Evolutionary conservation across 2,113 vertebrate species (phyloP).

Genomic region (Oxyruncus cristatus): DNA sequence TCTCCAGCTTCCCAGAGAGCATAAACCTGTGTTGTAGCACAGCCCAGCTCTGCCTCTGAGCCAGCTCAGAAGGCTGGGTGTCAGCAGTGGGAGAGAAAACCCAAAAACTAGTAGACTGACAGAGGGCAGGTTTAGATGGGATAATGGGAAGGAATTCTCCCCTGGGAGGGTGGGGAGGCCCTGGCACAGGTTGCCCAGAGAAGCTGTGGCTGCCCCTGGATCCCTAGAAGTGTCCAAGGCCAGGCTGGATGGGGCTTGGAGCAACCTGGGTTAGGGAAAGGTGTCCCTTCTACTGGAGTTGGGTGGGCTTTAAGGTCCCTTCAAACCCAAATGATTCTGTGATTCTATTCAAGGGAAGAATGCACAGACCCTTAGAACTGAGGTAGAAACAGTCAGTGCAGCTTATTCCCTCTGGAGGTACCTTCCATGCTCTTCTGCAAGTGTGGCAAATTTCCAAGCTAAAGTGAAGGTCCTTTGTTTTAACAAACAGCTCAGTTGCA

Average conservation of each 20-base stretch:
- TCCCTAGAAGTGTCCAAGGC: neutral
- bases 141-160: neutral
- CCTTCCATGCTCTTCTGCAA: neutral
- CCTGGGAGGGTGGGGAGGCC: neutral
- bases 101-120: neutral
- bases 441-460: neutral
- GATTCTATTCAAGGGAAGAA: neutral
- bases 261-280: neutral
- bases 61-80: neutral
- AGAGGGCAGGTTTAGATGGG: neutral
- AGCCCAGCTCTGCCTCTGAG: neutral
- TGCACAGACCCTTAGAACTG: neutral
- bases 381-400: rapidly evolving
- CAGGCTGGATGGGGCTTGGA: neutral
- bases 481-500: neutral
- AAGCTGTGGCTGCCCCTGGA: neutral
- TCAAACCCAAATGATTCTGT: neutral
- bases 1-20: neutral
- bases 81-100: neutral
- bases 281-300: neutral
- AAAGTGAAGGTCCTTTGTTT: neutral
- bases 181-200: neutral
- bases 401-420: neutral
- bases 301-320: neutral
- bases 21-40: neutral